Conservation (phyloP, 2,888 invertebrate genomes). For the Plagodis pulveraria region DNA sequence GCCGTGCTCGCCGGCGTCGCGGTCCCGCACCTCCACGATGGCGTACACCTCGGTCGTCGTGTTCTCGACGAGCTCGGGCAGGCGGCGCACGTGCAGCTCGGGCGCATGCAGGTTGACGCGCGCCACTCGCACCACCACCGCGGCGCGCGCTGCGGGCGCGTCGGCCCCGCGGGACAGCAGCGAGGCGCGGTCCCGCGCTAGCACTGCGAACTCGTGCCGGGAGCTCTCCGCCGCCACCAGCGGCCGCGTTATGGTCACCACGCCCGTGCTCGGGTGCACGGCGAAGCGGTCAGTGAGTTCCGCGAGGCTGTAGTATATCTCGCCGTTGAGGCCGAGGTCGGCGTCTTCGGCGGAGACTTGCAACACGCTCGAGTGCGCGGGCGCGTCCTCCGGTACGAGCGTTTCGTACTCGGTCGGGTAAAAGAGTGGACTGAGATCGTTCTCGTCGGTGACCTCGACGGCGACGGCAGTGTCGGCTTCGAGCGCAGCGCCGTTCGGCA, state of each 20-base stretch:
- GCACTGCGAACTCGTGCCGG: constrained; percentile 90
- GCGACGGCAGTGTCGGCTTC: constrained; percentile 90
- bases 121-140: constrained; percentile 90
- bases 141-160: constrained; percentile 91
- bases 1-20: constrained; percentile 94
- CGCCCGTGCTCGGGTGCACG: constrained; percentile 96
- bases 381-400: constrained; percentile 94
- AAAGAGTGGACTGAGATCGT: constrained; percentile 97
- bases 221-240: constrained; percentile 89
- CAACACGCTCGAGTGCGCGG: constrained; percentile 92
- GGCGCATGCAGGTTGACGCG: constrained; percentile 95
- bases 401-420: constrained; percentile 95
- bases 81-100: constrained; percentile 91
- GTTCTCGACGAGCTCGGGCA: constrained; percentile 92
- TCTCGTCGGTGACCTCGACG: constrained; percentile 92
- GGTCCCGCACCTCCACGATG: constrained; percentile 93
- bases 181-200: constrained; percentile 94
- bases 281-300: constrained; percentile 94
- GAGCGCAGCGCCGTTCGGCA: constrained; percentile 83
- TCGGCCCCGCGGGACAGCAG: constrained; percentile 73
- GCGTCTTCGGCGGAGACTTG: constrained; percentile 96
- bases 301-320: constrained; percentile 97
- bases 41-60: constrained; percentile 95
- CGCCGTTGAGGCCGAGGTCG: constrained; percentile 97
- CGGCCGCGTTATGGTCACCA: constrained; percentile 92